Evolutionary conservation across 2,113 vertebrate genomes (phyloP).

Genomic region (Hemiscyllium ocellatum): DNA sequence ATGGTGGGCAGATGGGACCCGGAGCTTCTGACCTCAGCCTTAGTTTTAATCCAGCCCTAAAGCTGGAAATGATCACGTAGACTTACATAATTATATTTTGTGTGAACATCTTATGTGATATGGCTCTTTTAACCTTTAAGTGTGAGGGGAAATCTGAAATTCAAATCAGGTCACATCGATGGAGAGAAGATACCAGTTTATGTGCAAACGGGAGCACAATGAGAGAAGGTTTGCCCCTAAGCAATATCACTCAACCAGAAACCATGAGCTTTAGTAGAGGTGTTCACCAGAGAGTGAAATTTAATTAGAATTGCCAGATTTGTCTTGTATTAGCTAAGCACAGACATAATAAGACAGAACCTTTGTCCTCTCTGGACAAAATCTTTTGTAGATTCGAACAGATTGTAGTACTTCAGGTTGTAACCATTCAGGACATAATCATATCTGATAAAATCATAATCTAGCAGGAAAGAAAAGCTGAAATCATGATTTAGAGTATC

Average conservation of each 20-base stretch:
- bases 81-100: background rate
- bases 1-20: too few species aligned
- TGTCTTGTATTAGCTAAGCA: conserved; percentile 44
- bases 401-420: background rate
- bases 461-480: background rate
- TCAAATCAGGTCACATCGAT: conserved; percentile 38
- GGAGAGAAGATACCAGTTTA: conserved; percentile 39
- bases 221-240: conserved; percentile 33
- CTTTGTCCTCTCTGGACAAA: conserved; percentile 47
- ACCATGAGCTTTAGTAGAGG: conserved; percentile 42
- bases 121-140: conserved; percentile 33
- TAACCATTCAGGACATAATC: background rate
- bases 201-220: conserved; percentile 39
- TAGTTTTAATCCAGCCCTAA: conserved; percentile 43
- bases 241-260: conserved; percentile 44
- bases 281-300: conserved; percentile 49
- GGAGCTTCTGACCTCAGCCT: conserved; percentile 31
- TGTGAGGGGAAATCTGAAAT: conserved; percentile 39
- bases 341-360: conserved; percentile 45
- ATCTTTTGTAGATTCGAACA: conserved; percentile 43
- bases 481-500: background rate
- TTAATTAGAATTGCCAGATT: conserved; percentile 52
- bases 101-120: background rate
- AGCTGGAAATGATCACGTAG: conserved; percentile 38
- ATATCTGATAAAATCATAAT: background rate